A percentile compares a stretch with the other conserved stretches of the same genome.
Conservation (phyloP, 2,797 vertebrate species). For the Hemibagrus guttatus region DNA sequence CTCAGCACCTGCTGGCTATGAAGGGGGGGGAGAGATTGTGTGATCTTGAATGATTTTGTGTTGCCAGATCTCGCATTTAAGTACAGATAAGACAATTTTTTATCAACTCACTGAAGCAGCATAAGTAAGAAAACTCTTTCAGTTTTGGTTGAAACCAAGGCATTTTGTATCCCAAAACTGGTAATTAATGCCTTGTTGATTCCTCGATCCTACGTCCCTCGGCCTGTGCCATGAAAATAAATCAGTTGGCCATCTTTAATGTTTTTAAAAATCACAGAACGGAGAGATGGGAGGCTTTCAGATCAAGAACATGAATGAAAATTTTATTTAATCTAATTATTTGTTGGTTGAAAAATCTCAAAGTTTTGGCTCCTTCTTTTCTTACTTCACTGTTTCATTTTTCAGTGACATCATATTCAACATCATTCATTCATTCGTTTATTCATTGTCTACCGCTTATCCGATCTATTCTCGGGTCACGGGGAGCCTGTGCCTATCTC, state of each 20-base stretch:
- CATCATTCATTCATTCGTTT: neutral
- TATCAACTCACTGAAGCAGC: neutral
- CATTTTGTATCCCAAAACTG: neutral
- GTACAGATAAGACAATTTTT: neutral
- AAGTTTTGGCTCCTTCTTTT: neutral
- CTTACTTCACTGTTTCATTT: neutral
- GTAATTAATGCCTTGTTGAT: neutral
- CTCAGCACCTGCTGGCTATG: constrained; percentile 22
- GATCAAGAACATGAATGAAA: neutral
- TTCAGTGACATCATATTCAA: neutral
- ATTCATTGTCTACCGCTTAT: too few species aligned
- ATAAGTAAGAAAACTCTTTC: neutral
- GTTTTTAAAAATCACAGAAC: neutral
- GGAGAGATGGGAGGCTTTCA: neutral
- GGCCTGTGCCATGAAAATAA: neutral
- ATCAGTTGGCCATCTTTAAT: neutral
- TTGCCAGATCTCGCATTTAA: neutral
- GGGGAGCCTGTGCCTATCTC: too few species aligned
- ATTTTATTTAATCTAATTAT: neutral
- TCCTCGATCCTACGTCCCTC: neutral
- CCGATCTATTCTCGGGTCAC: too few species aligned
- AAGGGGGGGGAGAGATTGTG: neutral
- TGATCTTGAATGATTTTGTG: neutral
- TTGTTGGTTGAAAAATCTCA: neutral
- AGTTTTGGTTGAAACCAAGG: neutral